Base-by-base conservation (phyloP, 2,113 vertebrate species). In the Pseudorectes ferrugineus region DNA sequence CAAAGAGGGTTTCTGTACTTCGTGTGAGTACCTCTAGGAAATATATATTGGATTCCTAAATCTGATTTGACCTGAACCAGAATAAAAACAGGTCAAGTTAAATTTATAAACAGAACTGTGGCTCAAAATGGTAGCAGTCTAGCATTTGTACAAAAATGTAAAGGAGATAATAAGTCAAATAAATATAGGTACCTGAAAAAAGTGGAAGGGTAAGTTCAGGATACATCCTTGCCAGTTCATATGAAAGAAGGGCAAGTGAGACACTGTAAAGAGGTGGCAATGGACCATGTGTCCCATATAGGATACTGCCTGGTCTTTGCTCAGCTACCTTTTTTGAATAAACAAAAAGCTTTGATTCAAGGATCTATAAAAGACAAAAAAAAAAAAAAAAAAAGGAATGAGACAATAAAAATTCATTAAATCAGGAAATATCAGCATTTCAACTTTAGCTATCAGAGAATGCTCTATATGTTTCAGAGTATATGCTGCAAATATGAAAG, bases 171-270 rank as follows among this genome's bases (percentile, higher is more conserved):
- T 14, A 68, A n/a, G n/a, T 51, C 46, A 67, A 87, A 95, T 24
- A 77, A 40, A 91, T 67, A 72, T 0, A 77, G 48, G 45, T 98
- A 99, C 99, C 99, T 98, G 99, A 99, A 97, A 99, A 99, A 71
- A 99, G 98, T 6, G 99, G 99, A 85, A 99, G 98, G 1, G 99
- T 99, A 95, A 99, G 99, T 96, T 99, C 99, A 3, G 99, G 99
- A 95, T 99, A 99, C 99, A 99, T 99, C 97, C 98, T 98, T 96
- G 99, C 99, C 92, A 99, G 98, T 93, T 99, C 99, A 59, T 98
- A 98, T 5, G 99, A 99, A 91, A 99, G 98, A 89, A 98, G 99
- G 18, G 98, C 97, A 23, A 99, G 97, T 23, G 99, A 99, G 80
- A 99, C 98, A 25, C 99, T 99, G 98, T 99, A 99, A 51, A 99